A percentile compares a stretch with the other conserved stretches of the same genome.
phyloP scores from a whole-genome alignment of 2,888 invertebrate genomes.

The Scaptomyza cyrtandrae region DNA sequence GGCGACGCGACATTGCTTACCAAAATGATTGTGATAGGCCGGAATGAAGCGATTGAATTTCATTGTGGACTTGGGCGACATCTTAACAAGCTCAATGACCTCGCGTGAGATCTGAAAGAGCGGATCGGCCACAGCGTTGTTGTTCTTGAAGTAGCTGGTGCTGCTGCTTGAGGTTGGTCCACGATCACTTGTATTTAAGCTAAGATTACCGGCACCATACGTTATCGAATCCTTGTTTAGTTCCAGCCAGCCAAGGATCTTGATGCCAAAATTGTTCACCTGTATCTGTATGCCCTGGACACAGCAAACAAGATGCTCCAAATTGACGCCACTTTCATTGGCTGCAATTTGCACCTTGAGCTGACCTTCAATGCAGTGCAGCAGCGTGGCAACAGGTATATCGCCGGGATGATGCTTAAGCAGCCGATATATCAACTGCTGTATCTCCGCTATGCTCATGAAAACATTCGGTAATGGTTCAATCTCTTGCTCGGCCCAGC shows the following conservation, averaged over 20 bases:
- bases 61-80: conserved; percentile 92
- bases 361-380: conserved; percentile 83
- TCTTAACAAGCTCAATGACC: conserved; percentile 92
- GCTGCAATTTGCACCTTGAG: conserved; percentile 76
- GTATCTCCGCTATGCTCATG: conserved; percentile 84
- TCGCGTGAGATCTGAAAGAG: conserved; percentile 92
- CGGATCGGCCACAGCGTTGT: conserved; percentile 78
- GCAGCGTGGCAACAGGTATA: conserved; percentile 83
- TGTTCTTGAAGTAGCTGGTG: conserved; percentile 76
- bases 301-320: conserved; percentile 95
- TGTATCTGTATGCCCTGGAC: conserved; percentile 88
- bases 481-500: conserved; percentile 92
- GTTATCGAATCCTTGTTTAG: conserved; percentile 69
- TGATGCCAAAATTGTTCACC: conserved; percentile 84
- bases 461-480: conserved; percentile 87
- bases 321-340: conserved; percentile 90
- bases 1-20: conserved; percentile 96
- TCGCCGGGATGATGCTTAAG: conserved; percentile 83
- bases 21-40: conserved; percentile 98
- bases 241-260: conserved; percentile 83
- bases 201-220: conserved; percentile 71
- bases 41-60: conserved; percentile 95
- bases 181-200: conserved; percentile 51
- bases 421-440: conserved; percentile 82
- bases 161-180: conserved; percentile 19